Conservation (phyloP, 1,140 invertebrate genomes). For the Habropoda laboriosa region DNA sequence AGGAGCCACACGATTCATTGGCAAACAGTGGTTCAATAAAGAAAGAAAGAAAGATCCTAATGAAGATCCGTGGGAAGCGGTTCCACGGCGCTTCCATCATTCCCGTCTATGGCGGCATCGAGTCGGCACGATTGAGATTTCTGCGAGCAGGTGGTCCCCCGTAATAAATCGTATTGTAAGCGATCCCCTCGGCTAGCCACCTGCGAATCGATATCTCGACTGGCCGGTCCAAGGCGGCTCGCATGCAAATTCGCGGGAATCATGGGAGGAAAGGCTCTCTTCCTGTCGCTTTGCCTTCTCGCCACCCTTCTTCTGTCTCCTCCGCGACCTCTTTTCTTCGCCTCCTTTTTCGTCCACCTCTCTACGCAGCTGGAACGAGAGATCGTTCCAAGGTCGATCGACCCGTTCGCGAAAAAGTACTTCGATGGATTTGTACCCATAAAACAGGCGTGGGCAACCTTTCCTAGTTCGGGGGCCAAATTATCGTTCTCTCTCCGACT, state of each 20-base stretch:
- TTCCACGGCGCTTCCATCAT: slow-evolving; percentile 53
- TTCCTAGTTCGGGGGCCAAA: too few species aligned
- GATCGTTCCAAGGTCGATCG: neutral
- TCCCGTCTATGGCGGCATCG: slow-evolving; percentile 61
- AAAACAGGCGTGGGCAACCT: too few species aligned
- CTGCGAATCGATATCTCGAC: slow-evolving; percentile 79
- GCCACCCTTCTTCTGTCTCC: slow-evolving; percentile 5
- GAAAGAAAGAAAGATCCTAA: slow-evolving; percentile 34
- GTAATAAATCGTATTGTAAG: slow-evolving; percentile 81
- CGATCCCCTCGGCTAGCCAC: slow-evolving; percentile 75
- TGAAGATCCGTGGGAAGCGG: slow-evolving; percentile 64
- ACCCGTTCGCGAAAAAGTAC: neutral
- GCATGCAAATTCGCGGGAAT: slow-evolving; percentile 74
- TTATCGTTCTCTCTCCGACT: too few species aligned
- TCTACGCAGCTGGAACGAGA: neutral
- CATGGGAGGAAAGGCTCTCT: slow-evolving; percentile 51
- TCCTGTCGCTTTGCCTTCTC: slow-evolving; percentile 50
- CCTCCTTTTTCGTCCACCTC: neutral
- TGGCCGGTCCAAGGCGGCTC: slow-evolving; percentile 67
- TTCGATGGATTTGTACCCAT: neutral
- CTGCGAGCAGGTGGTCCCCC: slow-evolving; percentile 76
- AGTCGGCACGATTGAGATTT: slow-evolving; percentile 77
- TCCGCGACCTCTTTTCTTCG: neutral
- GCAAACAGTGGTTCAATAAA: slow-evolving; percentile 7
- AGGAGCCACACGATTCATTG: too few species aligned